Evolutionary conservation across 2,888 invertebrate species (phyloP).

Genomic region (Brachypterus glaber): DNA sequence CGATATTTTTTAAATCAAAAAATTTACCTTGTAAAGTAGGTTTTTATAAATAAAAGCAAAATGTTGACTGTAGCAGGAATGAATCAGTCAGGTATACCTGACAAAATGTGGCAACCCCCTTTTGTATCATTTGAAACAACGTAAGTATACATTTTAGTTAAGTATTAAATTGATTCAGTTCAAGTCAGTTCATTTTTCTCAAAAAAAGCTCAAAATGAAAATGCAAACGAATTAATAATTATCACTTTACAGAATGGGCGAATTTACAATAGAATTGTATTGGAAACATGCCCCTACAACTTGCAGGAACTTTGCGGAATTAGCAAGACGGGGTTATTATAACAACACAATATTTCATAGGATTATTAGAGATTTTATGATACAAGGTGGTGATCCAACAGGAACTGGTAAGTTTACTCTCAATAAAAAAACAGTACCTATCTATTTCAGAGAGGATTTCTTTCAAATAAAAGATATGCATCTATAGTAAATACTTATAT

Average conservation of each 20-base stretch:
- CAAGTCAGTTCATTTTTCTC: neutral
- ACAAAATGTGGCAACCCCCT: conserved; percentile 83
- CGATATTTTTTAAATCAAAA: no score
- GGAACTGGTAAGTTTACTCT: conserved; percentile 40
- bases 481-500: no score
- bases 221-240: conserved; percentile 13
- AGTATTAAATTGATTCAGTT: no score
- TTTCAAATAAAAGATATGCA: no score
- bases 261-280: conserved; percentile 83
- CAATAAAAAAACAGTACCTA: no score
- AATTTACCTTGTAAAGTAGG: no score
- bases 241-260: conserved; percentile 79
- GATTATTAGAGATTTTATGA: conserved; percentile 89
- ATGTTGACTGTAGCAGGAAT: conserved; percentile 43
- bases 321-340: conserved; percentile 88
- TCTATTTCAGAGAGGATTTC: no score
- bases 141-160: conserved; percentile 45
- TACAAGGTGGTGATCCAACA: conserved; percentile 95
- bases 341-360: conserved; percentile 94
- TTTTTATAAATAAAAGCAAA: no score
- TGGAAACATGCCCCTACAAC: conserved; percentile 99
- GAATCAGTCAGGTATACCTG: conserved; percentile 64
- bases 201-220: neutral
- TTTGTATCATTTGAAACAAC: conserved; percentile 74
- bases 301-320: conserved; percentile 94